Conservation (phyloP, 2,113 vertebrate species). For the Pelobates fuscus region DNA sequence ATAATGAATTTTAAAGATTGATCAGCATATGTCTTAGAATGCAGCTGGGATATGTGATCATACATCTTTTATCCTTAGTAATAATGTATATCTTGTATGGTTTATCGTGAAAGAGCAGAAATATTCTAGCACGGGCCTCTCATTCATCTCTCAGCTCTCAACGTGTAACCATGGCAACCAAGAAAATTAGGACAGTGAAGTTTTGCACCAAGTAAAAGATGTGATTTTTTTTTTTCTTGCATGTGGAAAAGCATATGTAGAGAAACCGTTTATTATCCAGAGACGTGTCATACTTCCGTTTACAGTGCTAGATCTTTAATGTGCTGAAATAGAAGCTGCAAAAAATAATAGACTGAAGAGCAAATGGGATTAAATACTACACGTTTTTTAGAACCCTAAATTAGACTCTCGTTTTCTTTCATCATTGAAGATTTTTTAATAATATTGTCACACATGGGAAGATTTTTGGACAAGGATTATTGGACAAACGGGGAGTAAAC, state of each 20-base stretch:
- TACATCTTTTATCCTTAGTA: conserved; percentile 29
- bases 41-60: conserved; percentile 12
- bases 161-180: conserved; percentile 36
- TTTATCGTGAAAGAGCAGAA: conserved; percentile 33
- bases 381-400: too few relatives aligned
- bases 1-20: neutral
- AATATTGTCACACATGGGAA: too few relatives aligned
- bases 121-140: conserved; percentile 10
- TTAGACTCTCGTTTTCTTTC: too few relatives aligned
- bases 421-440: too few relatives aligned
- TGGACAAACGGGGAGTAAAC: too few relatives aligned
- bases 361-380: too few relatives aligned
- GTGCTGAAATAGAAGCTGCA: too few relatives aligned
- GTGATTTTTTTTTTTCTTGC: neutral
- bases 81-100: conserved; percentile 44
- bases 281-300: too few relatives aligned
- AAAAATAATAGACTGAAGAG: too few relatives aligned
- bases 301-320: too few relatives aligned
- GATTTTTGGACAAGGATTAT: too few relatives aligned
- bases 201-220: conserved; percentile 26
- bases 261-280: neutral
- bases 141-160: conserved; percentile 36
- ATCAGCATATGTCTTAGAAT: neutral
- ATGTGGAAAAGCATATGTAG: neutral
- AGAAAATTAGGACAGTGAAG: conserved; percentile 44